Conservation (phyloP, 2,113 vertebrate species). For the Poeciliopsis turrubarensis region DNA sequence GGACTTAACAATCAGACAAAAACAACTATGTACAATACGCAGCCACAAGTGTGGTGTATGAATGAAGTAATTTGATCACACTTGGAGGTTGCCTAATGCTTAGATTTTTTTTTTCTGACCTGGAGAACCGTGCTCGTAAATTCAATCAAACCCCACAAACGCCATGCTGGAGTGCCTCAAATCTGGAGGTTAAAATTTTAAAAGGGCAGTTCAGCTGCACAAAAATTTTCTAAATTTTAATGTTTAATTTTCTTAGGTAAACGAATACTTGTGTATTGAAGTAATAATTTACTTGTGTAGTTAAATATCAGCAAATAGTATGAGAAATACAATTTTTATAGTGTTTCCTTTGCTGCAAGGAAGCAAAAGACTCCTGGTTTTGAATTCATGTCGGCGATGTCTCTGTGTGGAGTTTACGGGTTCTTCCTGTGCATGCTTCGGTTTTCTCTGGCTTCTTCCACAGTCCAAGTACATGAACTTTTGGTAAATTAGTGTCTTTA, state of each 20-base stretch:
- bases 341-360: too few relatives aligned
- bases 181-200: background rate
- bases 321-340: background rate
- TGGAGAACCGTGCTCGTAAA: background rate
- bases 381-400: too few relatives aligned
- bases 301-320: background rate
- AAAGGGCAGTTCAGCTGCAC: background rate
- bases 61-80: slow-evolving; percentile 9
- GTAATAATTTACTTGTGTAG: background rate
- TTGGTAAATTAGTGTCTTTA: too few relatives aligned
- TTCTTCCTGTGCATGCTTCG: too few relatives aligned
- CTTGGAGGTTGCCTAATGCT: background rate
- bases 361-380: too few relatives aligned
- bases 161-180: background rate
- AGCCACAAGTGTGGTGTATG: slow-evolving; percentile 24
- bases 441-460: too few relatives aligned
- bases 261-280: background rate
- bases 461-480: too few relatives aligned
- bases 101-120: background rate
- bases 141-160: background rate
- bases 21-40: slow-evolving; percentile 19
- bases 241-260: background rate
- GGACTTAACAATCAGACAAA: slow-evolving; percentile 45
- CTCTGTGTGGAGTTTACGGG: too few relatives aligned
- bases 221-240: background rate